Conservation (phyloP, 1,140 invertebrate genomes). For the Heterodera schachtii region DNA sequence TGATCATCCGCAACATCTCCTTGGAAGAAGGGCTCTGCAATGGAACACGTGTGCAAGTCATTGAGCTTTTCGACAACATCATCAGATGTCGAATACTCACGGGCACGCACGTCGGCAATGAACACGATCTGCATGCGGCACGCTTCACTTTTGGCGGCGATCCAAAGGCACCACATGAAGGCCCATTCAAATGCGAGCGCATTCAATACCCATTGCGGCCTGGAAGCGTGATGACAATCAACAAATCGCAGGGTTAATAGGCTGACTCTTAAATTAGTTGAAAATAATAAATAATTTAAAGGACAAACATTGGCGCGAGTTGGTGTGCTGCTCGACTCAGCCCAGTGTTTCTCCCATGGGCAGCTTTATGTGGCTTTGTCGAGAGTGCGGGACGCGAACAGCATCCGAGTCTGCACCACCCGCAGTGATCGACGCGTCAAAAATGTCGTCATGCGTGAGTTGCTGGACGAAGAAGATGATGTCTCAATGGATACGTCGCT, state of each 20-base stretch:
- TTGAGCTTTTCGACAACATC: background rate
- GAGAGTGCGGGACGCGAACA: background rate
- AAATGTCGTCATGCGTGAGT: background rate
- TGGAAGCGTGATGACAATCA: constrained; percentile 1
- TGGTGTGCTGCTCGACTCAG: background rate
- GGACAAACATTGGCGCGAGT: constrained; percentile 11
- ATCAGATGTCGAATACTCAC: background rate
- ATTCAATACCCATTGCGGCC: constrained; percentile 3
- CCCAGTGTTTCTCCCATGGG: constrained; percentile 1
- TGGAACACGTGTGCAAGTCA: background rate
- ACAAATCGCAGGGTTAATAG: background rate
- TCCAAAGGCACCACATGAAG: background rate
- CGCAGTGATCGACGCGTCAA: background rate
- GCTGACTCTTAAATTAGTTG: background rate
- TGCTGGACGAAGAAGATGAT: constrained; percentile 1
- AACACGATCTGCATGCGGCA: background rate
- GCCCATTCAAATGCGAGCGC: background rate
- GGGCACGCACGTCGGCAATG: background rate
- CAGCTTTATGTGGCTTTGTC: background rate
- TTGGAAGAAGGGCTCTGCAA: constrained; percentile 1
- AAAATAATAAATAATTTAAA: background rate
- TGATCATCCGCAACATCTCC: background rate
- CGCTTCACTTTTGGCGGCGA: background rate
- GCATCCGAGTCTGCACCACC: background rate
- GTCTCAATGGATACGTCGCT: background rate